Evolutionary conservation across 2,797 vertebrate species (phyloP).

Genomic region (Aphelocoma californica): DNA sequence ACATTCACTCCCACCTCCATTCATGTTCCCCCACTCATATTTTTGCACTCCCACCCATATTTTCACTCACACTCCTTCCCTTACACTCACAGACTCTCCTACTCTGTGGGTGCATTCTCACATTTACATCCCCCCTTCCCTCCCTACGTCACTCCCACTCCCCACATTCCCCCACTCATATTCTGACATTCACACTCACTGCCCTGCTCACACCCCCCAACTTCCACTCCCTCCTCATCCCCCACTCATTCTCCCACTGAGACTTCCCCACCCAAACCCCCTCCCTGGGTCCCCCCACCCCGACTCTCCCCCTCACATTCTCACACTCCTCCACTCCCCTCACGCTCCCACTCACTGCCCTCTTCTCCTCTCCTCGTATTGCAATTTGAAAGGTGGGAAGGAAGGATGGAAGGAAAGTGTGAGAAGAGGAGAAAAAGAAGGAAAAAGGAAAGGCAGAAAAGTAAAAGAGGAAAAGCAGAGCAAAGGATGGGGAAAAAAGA

Average conservation of each 20-base stretch:
- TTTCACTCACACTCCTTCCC: neutral
- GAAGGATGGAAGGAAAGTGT: neutral
- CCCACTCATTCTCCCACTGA: neutral
- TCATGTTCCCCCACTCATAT: neutral
- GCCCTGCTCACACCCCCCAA: neutral
- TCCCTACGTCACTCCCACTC: neutral
- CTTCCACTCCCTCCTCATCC: neutral
- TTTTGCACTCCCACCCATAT: neutral
- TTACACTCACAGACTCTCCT: neutral
- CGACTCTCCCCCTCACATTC: neutral
- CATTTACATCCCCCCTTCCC: neutral
- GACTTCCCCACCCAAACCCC: neutral
- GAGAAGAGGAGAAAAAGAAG: neutral
- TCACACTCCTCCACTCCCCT: neutral
- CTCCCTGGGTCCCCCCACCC: neutral
- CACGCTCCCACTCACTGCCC: neutral
- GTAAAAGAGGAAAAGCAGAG: neutral
- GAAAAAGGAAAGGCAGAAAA: neutral
- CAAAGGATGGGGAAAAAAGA: neutral
- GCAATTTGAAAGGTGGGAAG: neutral
- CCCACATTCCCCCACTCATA: neutral
- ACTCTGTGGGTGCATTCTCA: neutral
- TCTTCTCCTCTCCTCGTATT: neutral
- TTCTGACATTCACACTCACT: neutral
- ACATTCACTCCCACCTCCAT: neutral